Base-by-base conservation (phyloP, 2,113 vertebrate genomes). In the Aegithalos caudatus region DNA sequence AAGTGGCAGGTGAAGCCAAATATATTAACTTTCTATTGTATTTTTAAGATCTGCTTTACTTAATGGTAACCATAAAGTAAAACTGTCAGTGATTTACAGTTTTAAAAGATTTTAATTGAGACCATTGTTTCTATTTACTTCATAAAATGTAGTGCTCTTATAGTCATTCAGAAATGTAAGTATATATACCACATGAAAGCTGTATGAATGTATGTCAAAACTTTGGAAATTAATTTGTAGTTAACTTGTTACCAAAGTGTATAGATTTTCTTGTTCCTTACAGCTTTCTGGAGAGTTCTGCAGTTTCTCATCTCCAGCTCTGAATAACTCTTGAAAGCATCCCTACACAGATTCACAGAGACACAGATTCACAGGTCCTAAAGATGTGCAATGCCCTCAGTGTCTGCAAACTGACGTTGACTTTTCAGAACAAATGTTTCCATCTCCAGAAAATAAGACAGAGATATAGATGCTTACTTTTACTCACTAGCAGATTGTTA, bases 61-160 rank as follows among this genome's bases (percentile, higher is more conserved):
- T 96, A 95, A 96, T 91, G 92, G 95, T 95, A 96, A 95, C 44
- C 50, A 37, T 70, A 58, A 85, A 45, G 66, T 88, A 54, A 61
- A 81, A 35, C 15, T 87, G 11, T 51, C 33, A 47, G 25, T 47
- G 67, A 78, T 69, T 87, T 69, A 90, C 38, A 14, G 90, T 61
- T 76, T 45, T 50, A 74, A 51, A 95, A 94, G 11, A 33, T 31
- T 88, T 90, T 82, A 88, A 84, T 56, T 9, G 65, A 88, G 38
- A 67, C 37, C 25, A 33, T 79, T 66, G 25, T 42, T 76, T 57
- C 79, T 95, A 44, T 42, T 86, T 85, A 73, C 10, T 86, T 35
- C 31, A 82, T 85, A 67, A 51, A 74, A 40, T 65, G 6, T 67
- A 62, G 16, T 74, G 19, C 38, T 29, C 71, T 56, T 84, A 65